Percentiles rank a stretch among this genome's conserved stretches.
These are phyloP conservation scores for Etheostoma cragini DNA, from an alignment of 2,113 vertebrate species.

Conservation along the genomic window DNA sequence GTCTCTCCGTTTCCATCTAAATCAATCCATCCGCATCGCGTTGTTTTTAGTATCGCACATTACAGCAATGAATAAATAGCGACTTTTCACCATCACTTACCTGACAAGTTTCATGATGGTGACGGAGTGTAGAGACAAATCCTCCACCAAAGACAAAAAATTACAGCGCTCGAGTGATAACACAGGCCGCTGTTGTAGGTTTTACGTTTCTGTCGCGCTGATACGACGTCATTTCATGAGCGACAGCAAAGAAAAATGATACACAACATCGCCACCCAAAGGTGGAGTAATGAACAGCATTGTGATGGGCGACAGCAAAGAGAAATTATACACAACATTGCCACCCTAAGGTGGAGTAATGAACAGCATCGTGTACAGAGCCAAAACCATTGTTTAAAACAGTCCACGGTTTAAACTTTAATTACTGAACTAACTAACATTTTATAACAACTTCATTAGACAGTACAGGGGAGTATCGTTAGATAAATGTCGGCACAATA, in stretches of 20 bases:
- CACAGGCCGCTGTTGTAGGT: conserved; percentile 64
- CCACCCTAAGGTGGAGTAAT: background rate
- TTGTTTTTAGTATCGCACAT: background rate
- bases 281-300: no score
- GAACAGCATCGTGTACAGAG: background rate
- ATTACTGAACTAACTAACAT: no score
- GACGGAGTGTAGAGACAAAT: conserved; percentile 65
- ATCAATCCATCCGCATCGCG: conserved; percentile 57
- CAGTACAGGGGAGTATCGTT: background rate
- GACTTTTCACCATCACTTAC: conserved; percentile 48
- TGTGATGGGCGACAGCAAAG: conserved; percentile 1
- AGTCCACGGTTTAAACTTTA: no score
- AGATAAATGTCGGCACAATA: background rate
- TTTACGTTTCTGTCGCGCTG: conserved; percentile 45
- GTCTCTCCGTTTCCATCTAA: conserved; percentile 62
- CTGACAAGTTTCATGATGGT: conserved; percentile 87
- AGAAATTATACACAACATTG: background rate
- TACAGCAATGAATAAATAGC: accelerated
- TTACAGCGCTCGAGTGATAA: conserved; percentile 63
- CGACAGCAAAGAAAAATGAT: background rate
- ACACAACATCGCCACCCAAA: conserved; percentile 12
- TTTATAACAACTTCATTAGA: background rate
- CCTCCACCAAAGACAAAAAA: conserved; percentile 78
- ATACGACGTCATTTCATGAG: conserved; percentile 52
- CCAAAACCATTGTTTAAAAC: background rate